Evolutionary conservation across 92 coral and sea anemone genomes (phyloP).

Genomic region (Porites rus): DNA sequence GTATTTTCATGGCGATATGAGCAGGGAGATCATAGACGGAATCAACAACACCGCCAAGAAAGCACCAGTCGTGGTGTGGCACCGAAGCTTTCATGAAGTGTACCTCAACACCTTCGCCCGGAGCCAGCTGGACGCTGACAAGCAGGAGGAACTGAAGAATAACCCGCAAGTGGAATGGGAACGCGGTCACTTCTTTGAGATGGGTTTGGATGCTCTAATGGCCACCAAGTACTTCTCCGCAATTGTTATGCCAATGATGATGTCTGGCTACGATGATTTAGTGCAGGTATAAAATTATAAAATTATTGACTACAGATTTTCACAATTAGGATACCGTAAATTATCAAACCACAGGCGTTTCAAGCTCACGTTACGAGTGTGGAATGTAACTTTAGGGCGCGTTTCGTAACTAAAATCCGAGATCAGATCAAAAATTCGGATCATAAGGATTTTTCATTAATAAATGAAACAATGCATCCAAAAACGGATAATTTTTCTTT

Average conservation of each 20-base stretch:
- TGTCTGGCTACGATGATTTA: constrained; percentile 43
- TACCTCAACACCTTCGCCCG: constrained; percentile 45
- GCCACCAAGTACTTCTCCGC: background rate
- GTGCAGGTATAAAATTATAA: background rate
- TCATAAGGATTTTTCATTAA: too few species aligned
- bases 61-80: constrained; percentile 47
- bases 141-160: constrained; percentile 26
- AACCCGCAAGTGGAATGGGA: constrained; percentile 58
- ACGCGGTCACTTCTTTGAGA: constrained; percentile 52
- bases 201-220: constrained; percentile 56
- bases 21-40: constrained; percentile 21
- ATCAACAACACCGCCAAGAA: background rate
- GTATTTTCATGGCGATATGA: constrained; percentile 51
- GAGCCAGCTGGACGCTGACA: constrained; percentile 24
- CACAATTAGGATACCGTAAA: too few species aligned
- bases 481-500: too few species aligned
- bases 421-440: too few species aligned
- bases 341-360: too few species aligned
- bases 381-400: too few species aligned
- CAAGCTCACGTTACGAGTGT: too few species aligned
- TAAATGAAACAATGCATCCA: too few species aligned
- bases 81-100: constrained; percentile 55
- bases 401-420: too few species aligned
- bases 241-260: constrained; percentile 27
- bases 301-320: too few species aligned